phyloP scores from a whole-genome alignment of 2,888 invertebrate genomes.

The Notodonta ziczac region DNA sequence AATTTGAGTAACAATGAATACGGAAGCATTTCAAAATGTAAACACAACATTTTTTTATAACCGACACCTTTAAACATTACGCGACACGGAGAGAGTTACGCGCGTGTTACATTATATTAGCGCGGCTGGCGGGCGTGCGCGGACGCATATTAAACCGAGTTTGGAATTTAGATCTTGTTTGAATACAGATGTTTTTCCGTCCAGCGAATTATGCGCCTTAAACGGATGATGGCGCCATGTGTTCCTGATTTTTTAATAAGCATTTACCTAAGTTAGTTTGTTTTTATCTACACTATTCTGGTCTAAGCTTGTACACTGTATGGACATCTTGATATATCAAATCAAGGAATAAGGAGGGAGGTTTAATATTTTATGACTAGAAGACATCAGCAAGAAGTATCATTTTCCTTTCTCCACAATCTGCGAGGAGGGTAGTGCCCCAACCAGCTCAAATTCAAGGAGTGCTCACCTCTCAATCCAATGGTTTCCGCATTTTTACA shows the following conservation, averaged over 20 bases:
- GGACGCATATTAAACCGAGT: constrained; percentile 1
- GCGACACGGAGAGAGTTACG: constrained; percentile 8
- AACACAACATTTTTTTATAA: constrained; percentile 3
- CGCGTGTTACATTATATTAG: constrained; percentile 6
- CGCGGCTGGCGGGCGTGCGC: constrained; percentile 1
- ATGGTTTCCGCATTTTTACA: no score
- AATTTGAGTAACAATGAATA: not conserved
- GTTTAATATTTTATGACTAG: no score
- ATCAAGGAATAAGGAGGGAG: no score
- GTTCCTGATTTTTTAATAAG: not conserved
- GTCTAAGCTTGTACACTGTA: not conserved
- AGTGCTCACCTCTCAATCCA: not conserved
- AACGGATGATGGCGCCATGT: not conserved
- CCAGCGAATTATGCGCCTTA: not conserved
- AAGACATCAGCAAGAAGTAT: no score
- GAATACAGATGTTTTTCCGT: not conserved
- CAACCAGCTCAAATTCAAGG: not conserved
- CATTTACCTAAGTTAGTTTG: not conserved
- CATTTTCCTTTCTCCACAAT: no score
- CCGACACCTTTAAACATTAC: not conserved
- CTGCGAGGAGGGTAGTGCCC: not conserved
- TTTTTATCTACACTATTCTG: not conserved
- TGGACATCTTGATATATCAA: no score
- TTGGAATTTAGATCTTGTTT: constrained; percentile 1
- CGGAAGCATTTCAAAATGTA: constrained; percentile 1